These are phyloP conservation scores for Charina bottae DNA, from an alignment of 2,113 vertebrate genomes.

Conservation along the genomic window DNA sequence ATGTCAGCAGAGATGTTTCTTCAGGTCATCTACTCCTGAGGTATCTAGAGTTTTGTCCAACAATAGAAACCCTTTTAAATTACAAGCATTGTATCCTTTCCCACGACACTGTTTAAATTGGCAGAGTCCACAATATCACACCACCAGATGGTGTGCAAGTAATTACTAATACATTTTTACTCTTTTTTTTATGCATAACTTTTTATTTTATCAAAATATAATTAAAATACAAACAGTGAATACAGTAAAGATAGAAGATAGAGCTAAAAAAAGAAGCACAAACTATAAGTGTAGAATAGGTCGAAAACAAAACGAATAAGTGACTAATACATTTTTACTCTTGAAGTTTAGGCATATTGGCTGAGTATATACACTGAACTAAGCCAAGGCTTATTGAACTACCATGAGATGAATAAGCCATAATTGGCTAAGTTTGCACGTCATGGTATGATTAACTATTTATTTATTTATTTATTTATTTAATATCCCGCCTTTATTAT, in stretches of 20 bases:
- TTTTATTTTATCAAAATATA: too few relatives aligned
- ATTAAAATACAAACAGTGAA: too few relatives aligned
- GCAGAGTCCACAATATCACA: background rate
- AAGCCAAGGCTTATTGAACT: background rate
- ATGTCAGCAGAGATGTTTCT: background rate
- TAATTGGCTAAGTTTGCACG: too few relatives aligned
- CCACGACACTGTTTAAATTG: background rate
- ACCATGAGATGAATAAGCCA: background rate
- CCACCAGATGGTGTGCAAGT: background rate
- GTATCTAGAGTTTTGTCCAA: background rate
- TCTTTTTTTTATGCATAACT: too few relatives aligned
- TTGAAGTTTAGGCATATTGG: background rate
- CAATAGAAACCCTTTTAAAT: background rate
- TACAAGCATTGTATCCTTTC: background rate
- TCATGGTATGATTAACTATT: background rate
- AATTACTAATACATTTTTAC: background rate
- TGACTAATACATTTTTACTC: background rate
- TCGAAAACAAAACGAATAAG: too few relatives aligned
- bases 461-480: too few relatives aligned
- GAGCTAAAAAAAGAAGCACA: too few relatives aligned
- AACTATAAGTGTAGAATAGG: too few relatives aligned
- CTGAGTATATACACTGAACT: background rate
- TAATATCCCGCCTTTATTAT: too few relatives aligned
- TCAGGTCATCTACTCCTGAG: background rate
- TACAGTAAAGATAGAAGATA: too few relatives aligned